These are phyloP conservation scores for Nibea coibor DNA, from an alignment of 2,113 vertebrate species.

Conservation along the genomic window DNA sequence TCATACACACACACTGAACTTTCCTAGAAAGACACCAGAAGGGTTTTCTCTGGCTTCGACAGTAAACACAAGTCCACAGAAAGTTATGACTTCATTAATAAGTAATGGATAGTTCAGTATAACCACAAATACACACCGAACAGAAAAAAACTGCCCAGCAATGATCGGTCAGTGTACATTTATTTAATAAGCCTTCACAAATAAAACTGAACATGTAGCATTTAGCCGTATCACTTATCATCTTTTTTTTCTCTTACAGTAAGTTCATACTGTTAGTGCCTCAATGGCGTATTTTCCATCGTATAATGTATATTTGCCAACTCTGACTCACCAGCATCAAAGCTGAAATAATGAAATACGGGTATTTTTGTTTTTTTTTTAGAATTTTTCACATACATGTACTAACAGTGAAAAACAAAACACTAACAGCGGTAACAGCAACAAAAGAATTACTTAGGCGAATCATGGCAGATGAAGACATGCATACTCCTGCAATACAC, in stretches of 20 bases:
- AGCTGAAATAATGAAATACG: constrained; percentile 81
- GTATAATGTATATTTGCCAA: constrained; percentile 76
- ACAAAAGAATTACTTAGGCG: constrained; percentile 42
- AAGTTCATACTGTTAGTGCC: constrained; percentile 58
- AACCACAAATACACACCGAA: constrained; percentile 40
- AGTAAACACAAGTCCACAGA: constrained; percentile 56
- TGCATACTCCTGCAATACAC: constrained; percentile 73
- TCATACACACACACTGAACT: constrained; percentile 6
- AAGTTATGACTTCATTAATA: constrained; percentile 47
- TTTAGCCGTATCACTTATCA: constrained; percentile 51
- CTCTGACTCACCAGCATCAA: constrained; percentile 90
- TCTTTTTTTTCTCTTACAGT: constrained; percentile 52
- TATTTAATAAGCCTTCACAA: constrained; percentile 83
- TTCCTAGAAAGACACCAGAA: constrained; percentile 60
- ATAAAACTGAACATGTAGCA: constrained; percentile 69
- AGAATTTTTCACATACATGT: constrained; percentile 57
- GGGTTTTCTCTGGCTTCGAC: constrained; percentile 46
- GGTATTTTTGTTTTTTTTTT: constrained; percentile 19
- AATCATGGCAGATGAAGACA: constrained; percentile 63
- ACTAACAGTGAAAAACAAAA: constrained; percentile 57
- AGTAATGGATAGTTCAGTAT: constrained; percentile 34
- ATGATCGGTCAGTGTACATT: constrained; percentile 73
- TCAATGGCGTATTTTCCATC: constrained; percentile 60
- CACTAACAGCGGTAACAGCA: constrained; percentile 48
- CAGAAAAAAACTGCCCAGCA: constrained; percentile 59